phyloP scores from a whole-genome alignment of 2,797 vertebrate genomes.

The Siniperca scherzeri region DNA sequence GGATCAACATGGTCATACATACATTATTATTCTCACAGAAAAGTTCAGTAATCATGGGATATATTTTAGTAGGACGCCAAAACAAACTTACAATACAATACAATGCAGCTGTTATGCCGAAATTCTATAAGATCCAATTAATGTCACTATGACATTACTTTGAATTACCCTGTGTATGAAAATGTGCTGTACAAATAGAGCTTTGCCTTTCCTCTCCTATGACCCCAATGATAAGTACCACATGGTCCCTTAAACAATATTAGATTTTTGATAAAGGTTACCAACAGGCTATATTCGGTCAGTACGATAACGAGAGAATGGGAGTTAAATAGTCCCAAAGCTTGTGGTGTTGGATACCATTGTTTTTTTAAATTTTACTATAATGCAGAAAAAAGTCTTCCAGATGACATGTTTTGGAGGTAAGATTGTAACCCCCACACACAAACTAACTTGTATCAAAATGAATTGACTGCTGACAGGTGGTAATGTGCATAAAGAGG shows the following conservation, averaged over 20 bases:
- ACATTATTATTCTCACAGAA: not conserved
- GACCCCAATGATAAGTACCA: not conserved
- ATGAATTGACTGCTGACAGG: not conserved
- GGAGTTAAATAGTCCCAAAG: not conserved
- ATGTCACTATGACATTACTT: not conserved
- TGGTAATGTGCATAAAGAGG: fast-evolving
- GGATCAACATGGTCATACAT: not conserved
- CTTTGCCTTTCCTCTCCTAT: not conserved
- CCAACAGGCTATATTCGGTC: not conserved
- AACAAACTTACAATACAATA: not conserved
- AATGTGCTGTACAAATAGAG: not conserved
- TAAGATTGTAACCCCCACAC: not conserved
- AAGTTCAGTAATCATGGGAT: not conserved
- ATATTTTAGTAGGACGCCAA: not conserved
- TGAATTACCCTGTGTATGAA: not conserved
- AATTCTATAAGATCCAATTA: not conserved
- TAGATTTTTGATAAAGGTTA: not conserved
- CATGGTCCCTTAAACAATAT: not conserved
- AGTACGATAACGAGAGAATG: not conserved
- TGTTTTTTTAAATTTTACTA: not conserved
- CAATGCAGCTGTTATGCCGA: not conserved
- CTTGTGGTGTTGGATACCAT: not conserved
- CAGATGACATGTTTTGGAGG: not conserved
- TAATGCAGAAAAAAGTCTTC: not conserved
- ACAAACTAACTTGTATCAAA: not conserved